Percentiles rank a stretch among this genome's conserved stretches.
phyloP scores from a whole-genome alignment of 2,113 vertebrate genomes.

The Heloderma charlesbogerti region DNA sequence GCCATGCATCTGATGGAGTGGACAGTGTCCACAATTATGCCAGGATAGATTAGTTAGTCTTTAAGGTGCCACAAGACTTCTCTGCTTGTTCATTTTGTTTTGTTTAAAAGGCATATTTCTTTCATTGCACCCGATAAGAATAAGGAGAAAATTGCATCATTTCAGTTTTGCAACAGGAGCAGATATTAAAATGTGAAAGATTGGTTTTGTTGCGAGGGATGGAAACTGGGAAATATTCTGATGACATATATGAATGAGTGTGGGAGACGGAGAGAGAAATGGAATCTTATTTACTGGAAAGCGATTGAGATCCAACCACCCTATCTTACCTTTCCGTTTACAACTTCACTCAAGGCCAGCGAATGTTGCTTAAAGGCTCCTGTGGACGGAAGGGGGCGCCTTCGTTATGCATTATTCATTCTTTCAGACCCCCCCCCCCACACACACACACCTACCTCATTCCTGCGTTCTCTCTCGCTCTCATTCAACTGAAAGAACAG shows the following conservation, averaged over 20 bases:
- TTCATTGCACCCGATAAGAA: neutral
- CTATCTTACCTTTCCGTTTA: neutral
- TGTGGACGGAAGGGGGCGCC: conserved; percentile 90
- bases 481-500: conserved; percentile 69
- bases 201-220: neutral
- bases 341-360: neutral
- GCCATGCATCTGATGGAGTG: too few species aligned
- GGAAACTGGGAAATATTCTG: neutral
- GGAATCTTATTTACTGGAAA: neutral
- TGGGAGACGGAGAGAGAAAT: neutral
- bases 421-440: neutral
- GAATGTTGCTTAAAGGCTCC: neutral
- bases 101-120: neutral
- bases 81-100: neutral
- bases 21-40: too few species aligned
- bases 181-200: neutral
- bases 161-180: neutral
- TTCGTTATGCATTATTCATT: conserved; percentile 88
- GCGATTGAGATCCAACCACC: neutral
- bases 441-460: neutral
- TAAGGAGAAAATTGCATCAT: neutral
- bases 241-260: neutral
- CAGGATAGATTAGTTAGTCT: too few species aligned
- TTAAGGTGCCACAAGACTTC: too few species aligned
- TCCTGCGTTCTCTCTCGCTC: conserved; percentile 26